These are phyloP conservation scores for Drosophila persimilis DNA, from an alignment of 1,140 invertebrate genomes.

Conservation along the genomic window DNA sequence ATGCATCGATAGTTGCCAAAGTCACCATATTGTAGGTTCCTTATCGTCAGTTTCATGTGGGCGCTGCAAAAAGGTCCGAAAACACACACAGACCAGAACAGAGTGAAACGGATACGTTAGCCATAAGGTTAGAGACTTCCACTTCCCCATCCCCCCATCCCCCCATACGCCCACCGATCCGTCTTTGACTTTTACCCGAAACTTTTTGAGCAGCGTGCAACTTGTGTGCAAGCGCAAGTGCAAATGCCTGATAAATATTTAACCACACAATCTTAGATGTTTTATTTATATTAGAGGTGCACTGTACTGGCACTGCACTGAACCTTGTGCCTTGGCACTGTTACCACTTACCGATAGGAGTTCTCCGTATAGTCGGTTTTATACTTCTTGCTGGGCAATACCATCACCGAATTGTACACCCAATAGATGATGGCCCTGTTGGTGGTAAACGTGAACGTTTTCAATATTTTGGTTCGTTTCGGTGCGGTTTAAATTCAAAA, in stretches of 20 bases:
- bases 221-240: conserved; percentile 26
- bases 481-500: conserved; percentile 37
- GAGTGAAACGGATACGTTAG: conserved; percentile 41
- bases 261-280: conserved; percentile 45
- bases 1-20: conserved; percentile 94
- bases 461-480: conserved; percentile 16
- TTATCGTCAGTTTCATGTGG: conserved; percentile 93
- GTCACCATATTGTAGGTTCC: conserved; percentile 89
- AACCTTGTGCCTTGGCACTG: background rate
- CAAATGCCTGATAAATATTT: conserved; percentile 72
- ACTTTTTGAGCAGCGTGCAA: conserved; percentile 12
- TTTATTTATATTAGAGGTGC: conserved; percentile 6
- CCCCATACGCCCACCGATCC: no score
- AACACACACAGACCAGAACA: background rate
- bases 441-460: conserved; percentile 7
- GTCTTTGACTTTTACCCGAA: background rate
- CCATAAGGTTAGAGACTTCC: conserved; percentile 25
- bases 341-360: conserved; percentile 87
- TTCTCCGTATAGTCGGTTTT: conserved; percentile 90
- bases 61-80: conserved; percentile 84
- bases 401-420: conserved; percentile 93
- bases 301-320: background rate
- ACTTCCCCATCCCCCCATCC: no score
- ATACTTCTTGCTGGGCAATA: conserved; percentile 92
- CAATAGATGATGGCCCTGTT: conserved; percentile 94